phyloP scores from a whole-genome alignment of 2,888 invertebrate genomes.

The Linnaemya tessellans region DNA sequence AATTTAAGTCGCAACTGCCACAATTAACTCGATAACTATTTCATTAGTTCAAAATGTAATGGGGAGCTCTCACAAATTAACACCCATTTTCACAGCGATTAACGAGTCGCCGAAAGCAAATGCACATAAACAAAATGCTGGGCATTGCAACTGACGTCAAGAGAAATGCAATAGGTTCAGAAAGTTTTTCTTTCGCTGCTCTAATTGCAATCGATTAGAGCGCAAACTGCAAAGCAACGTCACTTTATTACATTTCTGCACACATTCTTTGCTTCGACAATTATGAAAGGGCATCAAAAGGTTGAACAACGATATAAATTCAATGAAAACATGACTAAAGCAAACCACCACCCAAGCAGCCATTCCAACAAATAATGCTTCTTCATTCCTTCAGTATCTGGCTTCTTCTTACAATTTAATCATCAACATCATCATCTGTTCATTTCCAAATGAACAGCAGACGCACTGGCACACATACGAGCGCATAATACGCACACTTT shows the following conservation, averaged over 20 bases:
- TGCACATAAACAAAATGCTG: too few relatives aligned
- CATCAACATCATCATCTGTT: constrained; percentile 43
- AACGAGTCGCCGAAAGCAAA: too few relatives aligned
- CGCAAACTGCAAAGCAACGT: background rate
- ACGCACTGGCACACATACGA: constrained; percentile 17
- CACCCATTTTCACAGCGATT: too few relatives aligned
- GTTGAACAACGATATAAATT: constrained; percentile 1
- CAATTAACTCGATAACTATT: too few relatives aligned
- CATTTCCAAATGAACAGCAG: constrained; percentile 35
- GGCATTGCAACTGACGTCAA: constrained; percentile 3
- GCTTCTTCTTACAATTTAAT: constrained; percentile 60
- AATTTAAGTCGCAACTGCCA: too few relatives aligned
- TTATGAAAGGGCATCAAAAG: background rate
- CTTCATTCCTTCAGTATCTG: constrained; percentile 37
- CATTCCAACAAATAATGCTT: background rate
- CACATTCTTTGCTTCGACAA: constrained; percentile 14
- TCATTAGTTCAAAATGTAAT: too few relatives aligned
- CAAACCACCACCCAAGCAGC: background rate
- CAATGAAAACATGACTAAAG: constrained; percentile 25
- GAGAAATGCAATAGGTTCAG: background rate
- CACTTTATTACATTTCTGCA: constrained; percentile 29
- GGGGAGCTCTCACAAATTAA: too few relatives aligned
- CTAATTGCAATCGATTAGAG: constrained; percentile 15
- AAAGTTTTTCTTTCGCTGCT: constrained; percentile 26
- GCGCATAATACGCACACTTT: background rate